These are phyloP conservation scores for Cettia cetti DNA, from an alignment of 2,113 vertebrate species.

Conservation along the genomic window DNA sequence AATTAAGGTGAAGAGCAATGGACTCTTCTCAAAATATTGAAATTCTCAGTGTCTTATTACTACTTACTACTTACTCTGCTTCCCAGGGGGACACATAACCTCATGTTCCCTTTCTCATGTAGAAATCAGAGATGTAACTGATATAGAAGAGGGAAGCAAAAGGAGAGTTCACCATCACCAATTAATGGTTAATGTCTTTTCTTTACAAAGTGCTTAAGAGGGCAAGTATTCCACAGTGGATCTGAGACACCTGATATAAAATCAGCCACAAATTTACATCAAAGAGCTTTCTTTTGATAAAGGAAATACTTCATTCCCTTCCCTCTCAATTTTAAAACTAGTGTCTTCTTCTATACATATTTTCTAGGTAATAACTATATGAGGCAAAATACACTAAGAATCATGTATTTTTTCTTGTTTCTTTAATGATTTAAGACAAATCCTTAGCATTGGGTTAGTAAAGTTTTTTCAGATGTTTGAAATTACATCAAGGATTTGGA, in stretches of 20 bases:
- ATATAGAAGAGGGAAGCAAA: background rate
- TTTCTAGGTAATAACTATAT: background rate
- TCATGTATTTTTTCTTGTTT: background rate
- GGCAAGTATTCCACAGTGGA: background rate
- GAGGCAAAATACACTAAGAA: background rate
- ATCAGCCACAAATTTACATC: background rate
- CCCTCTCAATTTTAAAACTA: background rate
- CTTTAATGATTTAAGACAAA: background rate
- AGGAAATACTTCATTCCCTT: background rate
- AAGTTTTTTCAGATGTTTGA: slow-evolving; percentile 4
- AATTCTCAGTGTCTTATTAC: background rate
- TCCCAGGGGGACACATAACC: background rate
- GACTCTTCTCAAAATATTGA: background rate
- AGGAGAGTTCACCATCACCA: background rate
- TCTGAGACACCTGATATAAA: background rate
- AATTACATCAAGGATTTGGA: background rate
- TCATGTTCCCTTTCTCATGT: background rate
- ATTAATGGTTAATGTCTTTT: background rate
- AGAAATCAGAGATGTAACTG: background rate
- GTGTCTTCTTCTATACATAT: background rate
- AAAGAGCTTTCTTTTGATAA: background rate
- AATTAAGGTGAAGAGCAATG: background rate
- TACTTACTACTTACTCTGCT: background rate
- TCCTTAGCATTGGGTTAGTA: background rate
- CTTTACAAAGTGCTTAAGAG: background rate